Evolutionary conservation across 2,113 vertebrate genomes (phyloP), one percentile per base, ranked within the genome.

Genomic region (Ranitomeya variabilis): DNA sequence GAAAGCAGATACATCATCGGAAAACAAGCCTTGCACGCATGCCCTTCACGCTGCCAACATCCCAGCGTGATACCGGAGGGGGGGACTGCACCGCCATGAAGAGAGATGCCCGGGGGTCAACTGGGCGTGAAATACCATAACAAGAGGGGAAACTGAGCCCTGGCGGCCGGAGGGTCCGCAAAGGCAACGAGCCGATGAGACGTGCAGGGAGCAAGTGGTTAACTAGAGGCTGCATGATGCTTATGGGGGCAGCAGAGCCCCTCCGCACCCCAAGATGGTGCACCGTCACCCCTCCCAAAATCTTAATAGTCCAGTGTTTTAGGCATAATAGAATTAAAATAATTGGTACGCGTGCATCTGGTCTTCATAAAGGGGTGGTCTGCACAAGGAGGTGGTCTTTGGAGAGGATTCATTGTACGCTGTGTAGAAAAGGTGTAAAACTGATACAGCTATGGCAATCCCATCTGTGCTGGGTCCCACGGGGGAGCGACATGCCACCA

Each of bases 1-100:
- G 93, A 96, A 95, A 96, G 93, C 74, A 91, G 93, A 94, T 95
- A 92, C 93, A 91, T 91, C 92, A 93, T 95, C 94, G 94, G 92
- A 92, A 93, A 95, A 95, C 90, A 93, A 94, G 90, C 60, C 91
- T 94, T 88, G 92, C 93, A 93, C 91, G 92, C 90, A 90, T 82
- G 91, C 87, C 91, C 90, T 91, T 90, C 89, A 23, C 85, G 73
- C 88, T 90, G 87, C 90, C 91, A 91, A 90, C 87, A 92, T 80
- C 90, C 78, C 91, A 18, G 45, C 62, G 91, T 85, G 67, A 19
- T 78, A 87, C 86, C 71, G 60, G 76, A 23, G 73, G 31, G 57
- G 31, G 4, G 19, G 73, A 21, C 26, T 31, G 26, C 15, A 4
- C 37, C 37, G 21, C 69, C 71, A 15, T 10, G 4, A 0, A 45